Evolutionary conservation across 2,888 invertebrate genomes (phyloP).

Genomic region (Apotomis turbidana): DNA sequence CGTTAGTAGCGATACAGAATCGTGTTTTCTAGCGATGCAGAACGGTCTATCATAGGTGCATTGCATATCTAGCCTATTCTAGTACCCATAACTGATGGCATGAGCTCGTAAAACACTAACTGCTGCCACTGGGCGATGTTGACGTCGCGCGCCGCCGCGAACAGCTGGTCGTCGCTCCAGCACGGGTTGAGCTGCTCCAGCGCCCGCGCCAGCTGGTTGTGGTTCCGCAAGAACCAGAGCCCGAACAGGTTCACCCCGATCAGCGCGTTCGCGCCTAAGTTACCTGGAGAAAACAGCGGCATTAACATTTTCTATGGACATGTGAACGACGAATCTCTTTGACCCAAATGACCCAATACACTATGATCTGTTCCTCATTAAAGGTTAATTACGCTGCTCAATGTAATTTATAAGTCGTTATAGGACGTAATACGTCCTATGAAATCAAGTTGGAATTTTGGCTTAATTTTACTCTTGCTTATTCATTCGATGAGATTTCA

Average conservation of each 20-base stretch:
- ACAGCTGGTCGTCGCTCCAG: constrained; percentile 93
- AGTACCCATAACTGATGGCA: constrained; percentile 89
- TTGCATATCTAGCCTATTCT: not conserved
- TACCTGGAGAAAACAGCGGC: constrained; percentile 42
- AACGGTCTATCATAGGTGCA: too few relatives aligned
- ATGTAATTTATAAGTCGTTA: too few relatives aligned
- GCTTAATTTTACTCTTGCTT: too few relatives aligned
- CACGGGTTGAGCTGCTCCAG: constrained; percentile 90
- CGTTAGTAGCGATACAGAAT: too few relatives aligned
- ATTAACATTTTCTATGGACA: not conserved
- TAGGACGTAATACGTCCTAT: too few relatives aligned
- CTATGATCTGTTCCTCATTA: too few relatives aligned
- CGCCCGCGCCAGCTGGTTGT: constrained; percentile 89
- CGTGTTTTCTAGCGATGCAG: too few relatives aligned
- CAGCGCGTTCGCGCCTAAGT: constrained; percentile 47
- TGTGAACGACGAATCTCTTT: too few relatives aligned
- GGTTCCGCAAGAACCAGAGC: constrained; percentile 83
- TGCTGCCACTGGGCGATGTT: constrained; percentile 90
- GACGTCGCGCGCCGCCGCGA: constrained; percentile 89
- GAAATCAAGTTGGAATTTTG: too few relatives aligned
- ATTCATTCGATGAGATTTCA: too few relatives aligned
- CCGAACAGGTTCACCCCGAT: constrained; percentile 50
- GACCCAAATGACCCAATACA: too few relatives aligned
- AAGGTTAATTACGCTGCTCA: too few relatives aligned
- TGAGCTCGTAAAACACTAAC: constrained; percentile 90